phyloP scores from a whole-genome alignment of 2,888 invertebrate genomes.

The Mythimna pallens region DNA sequence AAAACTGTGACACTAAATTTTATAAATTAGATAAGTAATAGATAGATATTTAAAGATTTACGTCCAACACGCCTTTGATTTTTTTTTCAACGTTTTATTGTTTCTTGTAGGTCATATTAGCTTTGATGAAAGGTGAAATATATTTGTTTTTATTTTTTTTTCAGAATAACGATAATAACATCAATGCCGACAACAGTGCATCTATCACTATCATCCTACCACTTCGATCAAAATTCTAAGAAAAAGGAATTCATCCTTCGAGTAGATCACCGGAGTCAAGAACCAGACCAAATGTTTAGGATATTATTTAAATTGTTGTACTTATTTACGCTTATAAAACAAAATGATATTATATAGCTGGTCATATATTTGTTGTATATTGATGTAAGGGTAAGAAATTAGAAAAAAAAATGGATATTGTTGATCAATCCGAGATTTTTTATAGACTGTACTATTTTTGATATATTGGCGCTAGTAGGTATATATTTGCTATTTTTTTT shows the following conservation, averaged over 20 bases:
- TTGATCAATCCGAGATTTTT: neutral
- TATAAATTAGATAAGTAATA: too few species aligned
- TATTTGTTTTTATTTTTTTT: neutral
- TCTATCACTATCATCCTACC: neutral
- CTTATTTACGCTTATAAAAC: neutral
- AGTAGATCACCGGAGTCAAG: neutral
- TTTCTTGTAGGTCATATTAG: too few species aligned
- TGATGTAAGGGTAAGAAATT: neutral
- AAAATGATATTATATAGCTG: conserved; percentile 1
- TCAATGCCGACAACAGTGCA: too few species aligned
- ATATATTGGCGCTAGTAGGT: neutral
- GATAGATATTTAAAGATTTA: too few species aligned
- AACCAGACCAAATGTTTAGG: conserved; percentile 21
- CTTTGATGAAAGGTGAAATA: neutral
- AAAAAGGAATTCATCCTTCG: too few species aligned
- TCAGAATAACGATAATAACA: neutral
- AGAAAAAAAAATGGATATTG: neutral
- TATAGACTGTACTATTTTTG: neutral
- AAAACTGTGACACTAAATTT: too few species aligned
- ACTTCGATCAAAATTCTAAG: neutral
- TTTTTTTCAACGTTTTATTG: too few species aligned
- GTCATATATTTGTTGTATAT: conserved; percentile 1
- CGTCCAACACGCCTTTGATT: too few species aligned
- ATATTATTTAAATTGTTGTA: conserved; percentile 5
- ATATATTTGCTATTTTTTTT: neutral